Percentiles rank a stretch among this genome's conserved stretches.
phyloP scores from a whole-genome alignment of 2,113 vertebrate genomes.

The Zosterops borbonicus region DNA sequence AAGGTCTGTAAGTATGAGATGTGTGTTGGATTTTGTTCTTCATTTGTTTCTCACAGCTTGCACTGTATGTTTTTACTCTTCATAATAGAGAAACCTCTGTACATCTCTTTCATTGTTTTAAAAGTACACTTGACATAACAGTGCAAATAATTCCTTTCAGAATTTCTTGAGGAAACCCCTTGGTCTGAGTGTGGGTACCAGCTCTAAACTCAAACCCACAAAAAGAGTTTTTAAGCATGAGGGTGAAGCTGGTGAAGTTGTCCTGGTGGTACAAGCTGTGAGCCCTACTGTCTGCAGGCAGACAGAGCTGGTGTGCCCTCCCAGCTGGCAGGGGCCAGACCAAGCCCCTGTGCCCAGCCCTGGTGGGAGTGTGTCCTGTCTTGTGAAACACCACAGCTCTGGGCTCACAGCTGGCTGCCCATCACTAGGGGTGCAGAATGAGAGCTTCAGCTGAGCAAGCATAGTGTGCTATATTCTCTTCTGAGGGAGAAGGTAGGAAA shows the following conservation, averaged over 20 bases:
- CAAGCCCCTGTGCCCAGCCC: not conserved
- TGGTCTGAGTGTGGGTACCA: not conserved
- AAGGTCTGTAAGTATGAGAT: not conserved
- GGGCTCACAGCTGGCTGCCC: not conserved
- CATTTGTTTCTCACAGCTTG: not conserved
- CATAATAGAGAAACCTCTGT: not conserved
- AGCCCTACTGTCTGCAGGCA: not conserved
- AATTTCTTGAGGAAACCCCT: not conserved
- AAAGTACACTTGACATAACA: not conserved
- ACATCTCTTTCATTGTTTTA: not conserved
- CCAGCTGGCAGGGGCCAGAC: not conserved
- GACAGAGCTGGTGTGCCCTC: accelerated
- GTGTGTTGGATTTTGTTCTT: not conserved
- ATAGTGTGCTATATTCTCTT: accelerated
- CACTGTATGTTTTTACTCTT: not conserved
- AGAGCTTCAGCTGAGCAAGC: not conserved
- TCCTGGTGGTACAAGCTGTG: not conserved
- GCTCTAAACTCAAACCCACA: not conserved
- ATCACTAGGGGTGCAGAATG: not conserved
- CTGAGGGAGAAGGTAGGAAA: not conserved
- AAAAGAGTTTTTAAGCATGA: not conserved
- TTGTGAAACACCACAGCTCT: accelerated
- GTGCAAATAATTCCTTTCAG: not conserved
- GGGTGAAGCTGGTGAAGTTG: not conserved
- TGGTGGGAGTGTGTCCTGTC: not conserved